Conservation (phyloP, 2,797 vertebrate genomes). For the Hoplostethus atlanticus region DNA sequence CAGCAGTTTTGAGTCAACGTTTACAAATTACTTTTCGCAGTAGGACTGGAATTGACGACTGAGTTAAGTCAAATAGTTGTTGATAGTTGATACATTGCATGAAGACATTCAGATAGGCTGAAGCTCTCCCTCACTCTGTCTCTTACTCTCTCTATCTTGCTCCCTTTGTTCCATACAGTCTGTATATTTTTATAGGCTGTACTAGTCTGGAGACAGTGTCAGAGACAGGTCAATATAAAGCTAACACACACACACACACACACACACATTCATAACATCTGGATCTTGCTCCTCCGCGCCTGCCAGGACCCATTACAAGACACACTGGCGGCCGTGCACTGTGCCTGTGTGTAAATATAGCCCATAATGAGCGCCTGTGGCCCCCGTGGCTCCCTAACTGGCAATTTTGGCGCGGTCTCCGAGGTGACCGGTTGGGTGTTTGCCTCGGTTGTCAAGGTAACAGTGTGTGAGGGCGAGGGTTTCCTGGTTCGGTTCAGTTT, state of each 20-base stretch:
- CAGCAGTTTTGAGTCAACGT: neutral
- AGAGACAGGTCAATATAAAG: slow-evolving; percentile 72
- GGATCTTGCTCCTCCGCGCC: slow-evolving; percentile 47
- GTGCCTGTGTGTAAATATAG: slow-evolving; percentile 82
- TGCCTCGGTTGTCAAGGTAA: slow-evolving; percentile 72
- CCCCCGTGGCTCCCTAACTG: slow-evolving; percentile 69
- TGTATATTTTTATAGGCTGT: slow-evolving; percentile 60
- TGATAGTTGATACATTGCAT: neutral
- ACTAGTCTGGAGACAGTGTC: slow-evolving; percentile 61
- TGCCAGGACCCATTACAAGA: slow-evolving; percentile 66
- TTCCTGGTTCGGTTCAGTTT: slow-evolving; percentile 54
- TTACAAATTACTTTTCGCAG: neutral
- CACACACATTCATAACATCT: slow-evolving; percentile 74
- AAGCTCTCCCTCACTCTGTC: neutral
- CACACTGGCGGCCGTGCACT: slow-evolving; percentile 56
- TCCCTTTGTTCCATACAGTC: slow-evolving; percentile 17
- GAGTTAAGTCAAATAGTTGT: neutral
- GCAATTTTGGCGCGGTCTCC: slow-evolving; percentile 79
- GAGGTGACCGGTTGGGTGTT: slow-evolving; percentile 72
- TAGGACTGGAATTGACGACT: neutral
- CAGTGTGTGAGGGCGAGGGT: slow-evolving; percentile 39
- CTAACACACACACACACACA: slow-evolving; percentile 10
- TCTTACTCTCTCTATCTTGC: slow-evolving; percentile 3
- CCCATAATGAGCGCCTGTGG: slow-evolving; percentile 81
- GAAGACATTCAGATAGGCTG: neutral